Evolutionary conservation across 2,797 vertebrate genomes (phyloP).

Genomic region (Novumbra hubbsi): DNA sequence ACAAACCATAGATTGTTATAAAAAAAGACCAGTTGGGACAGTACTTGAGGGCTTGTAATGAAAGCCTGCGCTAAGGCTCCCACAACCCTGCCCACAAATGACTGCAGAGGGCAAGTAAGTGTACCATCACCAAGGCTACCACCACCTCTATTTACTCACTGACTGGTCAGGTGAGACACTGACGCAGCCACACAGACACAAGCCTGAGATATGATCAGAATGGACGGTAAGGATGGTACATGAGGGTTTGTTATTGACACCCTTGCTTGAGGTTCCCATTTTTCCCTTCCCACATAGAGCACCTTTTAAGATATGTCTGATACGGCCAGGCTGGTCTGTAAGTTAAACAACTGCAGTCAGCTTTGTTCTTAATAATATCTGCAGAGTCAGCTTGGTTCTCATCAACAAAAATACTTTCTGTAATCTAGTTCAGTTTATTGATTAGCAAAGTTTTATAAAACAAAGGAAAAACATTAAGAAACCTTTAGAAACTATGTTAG

Average conservation of each 20-base stretch:
- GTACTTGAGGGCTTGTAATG: background rate
- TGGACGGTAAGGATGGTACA: background rate
- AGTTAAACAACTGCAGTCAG: conserved; percentile 59
- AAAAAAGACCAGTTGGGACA: background rate
- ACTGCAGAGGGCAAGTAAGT: background rate
- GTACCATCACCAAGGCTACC: conserved; percentile 5
- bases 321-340: conserved; percentile 21
- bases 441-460: too few relatives aligned
- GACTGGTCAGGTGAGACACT: conserved; percentile 10
- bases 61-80: background rate
- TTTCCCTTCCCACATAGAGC: conserved; percentile 42
- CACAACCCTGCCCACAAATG: conserved; percentile 25
- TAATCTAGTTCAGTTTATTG: too few relatives aligned
- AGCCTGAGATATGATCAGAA: conserved; percentile 11
- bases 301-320: conserved; percentile 50
- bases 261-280: background rate
- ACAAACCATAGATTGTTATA: conserved; percentile 3
- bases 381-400: too few relatives aligned
- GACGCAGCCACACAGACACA: conserved; percentile 16
- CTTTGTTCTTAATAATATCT: background rate
- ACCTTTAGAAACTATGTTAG: too few relatives aligned
- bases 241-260: background rate
- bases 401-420: too few relatives aligned
- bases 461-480: too few relatives aligned
- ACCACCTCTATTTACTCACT: conserved; percentile 25